Conservation (phyloP, 2,888 invertebrate species). For the Thereva unica region DNA sequence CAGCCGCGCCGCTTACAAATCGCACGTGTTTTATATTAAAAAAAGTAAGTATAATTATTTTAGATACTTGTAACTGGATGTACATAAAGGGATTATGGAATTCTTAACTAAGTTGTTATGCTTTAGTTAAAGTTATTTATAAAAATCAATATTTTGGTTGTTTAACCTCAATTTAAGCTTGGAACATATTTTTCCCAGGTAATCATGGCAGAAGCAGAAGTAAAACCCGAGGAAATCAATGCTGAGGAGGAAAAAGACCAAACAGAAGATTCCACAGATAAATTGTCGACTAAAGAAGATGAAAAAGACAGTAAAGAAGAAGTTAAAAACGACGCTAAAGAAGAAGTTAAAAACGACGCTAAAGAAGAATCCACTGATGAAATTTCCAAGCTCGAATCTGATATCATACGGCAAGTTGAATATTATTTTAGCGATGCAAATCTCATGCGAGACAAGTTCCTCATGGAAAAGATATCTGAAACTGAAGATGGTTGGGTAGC, state of each 20-base stretch:
- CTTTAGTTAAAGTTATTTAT: too few species aligned
- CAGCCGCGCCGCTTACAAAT: too few species aligned
- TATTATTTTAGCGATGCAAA: conserved; percentile 85
- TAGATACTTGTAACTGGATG: too few species aligned
- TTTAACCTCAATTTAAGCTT: neutral
- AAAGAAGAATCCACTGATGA: conserved; percentile 15
- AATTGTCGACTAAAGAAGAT: too few species aligned
- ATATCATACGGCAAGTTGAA: conserved; percentile 69
- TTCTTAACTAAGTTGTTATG: too few species aligned
- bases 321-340: neutral
- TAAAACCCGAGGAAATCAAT: conserved; percentile 43
- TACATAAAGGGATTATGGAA: too few species aligned
- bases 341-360: neutral
- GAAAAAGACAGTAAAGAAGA: neutral
- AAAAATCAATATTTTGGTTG: too few species aligned
- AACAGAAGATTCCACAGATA: too few species aligned
- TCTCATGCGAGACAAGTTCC: conserved; percentile 87
- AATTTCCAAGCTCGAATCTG: conserved; percentile 60
- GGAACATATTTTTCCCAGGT: neutral
- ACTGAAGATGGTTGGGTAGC: conserved; percentile 94
- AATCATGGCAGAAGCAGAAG: conserved; percentile 52
- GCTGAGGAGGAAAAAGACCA: conserved; percentile 39
- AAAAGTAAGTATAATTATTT: too few species aligned
- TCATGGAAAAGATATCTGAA: conserved; percentile 81
- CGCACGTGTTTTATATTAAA: too few species aligned